A percentile compares a stretch with the other conserved stretches of the same genome.
Conservation (phyloP, 2,113 vertebrate genomes). For the Anhinga anhinga region DNA sequence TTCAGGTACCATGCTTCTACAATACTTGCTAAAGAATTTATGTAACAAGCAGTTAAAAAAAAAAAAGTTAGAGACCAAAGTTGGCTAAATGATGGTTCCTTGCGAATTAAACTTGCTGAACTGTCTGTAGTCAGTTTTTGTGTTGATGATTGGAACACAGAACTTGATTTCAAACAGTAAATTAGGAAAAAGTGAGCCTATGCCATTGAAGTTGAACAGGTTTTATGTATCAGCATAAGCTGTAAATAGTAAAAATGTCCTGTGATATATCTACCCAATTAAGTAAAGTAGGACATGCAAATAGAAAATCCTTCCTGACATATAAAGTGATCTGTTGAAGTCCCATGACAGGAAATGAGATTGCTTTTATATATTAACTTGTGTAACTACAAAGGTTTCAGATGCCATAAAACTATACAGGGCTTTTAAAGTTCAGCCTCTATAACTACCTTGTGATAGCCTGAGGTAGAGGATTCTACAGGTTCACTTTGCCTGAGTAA, state of each 20-base stretch:
- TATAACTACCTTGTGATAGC: not conserved
- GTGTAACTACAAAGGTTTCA: not conserved
- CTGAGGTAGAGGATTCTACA: not conserved
- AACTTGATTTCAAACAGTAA: not conserved
- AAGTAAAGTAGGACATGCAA: not conserved
- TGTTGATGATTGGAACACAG: not conserved
- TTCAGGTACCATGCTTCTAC: not conserved
- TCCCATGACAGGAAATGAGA: not conserved
- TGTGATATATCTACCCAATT: not conserved
- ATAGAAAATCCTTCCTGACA: not conserved
- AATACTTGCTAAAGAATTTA: not conserved
- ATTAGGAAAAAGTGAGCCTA: not conserved
- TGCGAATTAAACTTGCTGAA: not conserved
- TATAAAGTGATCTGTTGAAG: not conserved
- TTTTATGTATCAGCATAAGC: not conserved
- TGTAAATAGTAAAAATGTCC: not conserved
- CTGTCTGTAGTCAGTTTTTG: not conserved
- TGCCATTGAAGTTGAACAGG: not conserved
- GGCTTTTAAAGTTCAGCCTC: slow-evolving; percentile 13
- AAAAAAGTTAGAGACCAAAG: not conserved
- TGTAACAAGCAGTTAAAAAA: not conserved
- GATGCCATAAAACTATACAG: not conserved
- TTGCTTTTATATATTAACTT: not conserved
- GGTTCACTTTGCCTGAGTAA: not conserved
- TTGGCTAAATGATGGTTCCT: not conserved